These are phyloP conservation scores for Dynastes hyllus DNA, from an alignment of 2,888 invertebrate species.

Conservation along the genomic window DNA sequence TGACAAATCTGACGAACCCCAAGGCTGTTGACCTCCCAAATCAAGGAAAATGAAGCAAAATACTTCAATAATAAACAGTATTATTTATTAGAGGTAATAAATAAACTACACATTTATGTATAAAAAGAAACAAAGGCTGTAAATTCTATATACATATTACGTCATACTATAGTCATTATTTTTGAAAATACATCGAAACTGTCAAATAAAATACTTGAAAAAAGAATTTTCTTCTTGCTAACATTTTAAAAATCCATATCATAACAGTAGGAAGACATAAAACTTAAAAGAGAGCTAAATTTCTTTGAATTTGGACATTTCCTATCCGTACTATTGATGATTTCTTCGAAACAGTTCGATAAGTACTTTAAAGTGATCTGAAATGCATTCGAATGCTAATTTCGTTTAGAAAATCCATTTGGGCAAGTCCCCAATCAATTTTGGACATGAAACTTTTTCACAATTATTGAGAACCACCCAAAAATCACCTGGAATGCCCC, in stretches of 20 bases:
- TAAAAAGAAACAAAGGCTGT: slow-evolving; percentile 18
- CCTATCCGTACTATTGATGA: slow-evolving; percentile 56
- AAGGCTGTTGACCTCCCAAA: slow-evolving; percentile 69
- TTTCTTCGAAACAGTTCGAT: slow-evolving; percentile 60
- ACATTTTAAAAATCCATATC: slow-evolving; percentile 49
- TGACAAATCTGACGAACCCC: slow-evolving; percentile 81
- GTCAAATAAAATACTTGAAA: no score
- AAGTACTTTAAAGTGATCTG: slow-evolving; percentile 60
- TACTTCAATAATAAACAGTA: slow-evolving; percentile 29
- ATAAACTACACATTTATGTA: slow-evolving; percentile 23
- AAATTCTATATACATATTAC: no score
- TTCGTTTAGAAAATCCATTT: not conserved
- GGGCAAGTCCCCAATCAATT: not conserved
- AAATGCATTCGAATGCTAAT: slow-evolving; percentile 54
- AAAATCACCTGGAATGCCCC: slow-evolving; percentile 25
- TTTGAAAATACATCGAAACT: no score
- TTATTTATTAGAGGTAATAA: slow-evolving; percentile 38
- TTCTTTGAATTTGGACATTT: slow-evolving; percentile 55
- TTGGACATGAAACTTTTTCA: no score
- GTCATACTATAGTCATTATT: no score
- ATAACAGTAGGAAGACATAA: slow-evolving; percentile 64
- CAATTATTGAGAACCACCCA: no score
- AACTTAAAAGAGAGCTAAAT: slow-evolving; percentile 63
- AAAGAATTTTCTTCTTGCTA: slow-evolving; percentile 7
- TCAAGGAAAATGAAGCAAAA: not conserved